These are phyloP conservation scores for Cephus cinctus DNA, from an alignment of 1,140 invertebrate genomes.

Conservation along the genomic window DNA sequence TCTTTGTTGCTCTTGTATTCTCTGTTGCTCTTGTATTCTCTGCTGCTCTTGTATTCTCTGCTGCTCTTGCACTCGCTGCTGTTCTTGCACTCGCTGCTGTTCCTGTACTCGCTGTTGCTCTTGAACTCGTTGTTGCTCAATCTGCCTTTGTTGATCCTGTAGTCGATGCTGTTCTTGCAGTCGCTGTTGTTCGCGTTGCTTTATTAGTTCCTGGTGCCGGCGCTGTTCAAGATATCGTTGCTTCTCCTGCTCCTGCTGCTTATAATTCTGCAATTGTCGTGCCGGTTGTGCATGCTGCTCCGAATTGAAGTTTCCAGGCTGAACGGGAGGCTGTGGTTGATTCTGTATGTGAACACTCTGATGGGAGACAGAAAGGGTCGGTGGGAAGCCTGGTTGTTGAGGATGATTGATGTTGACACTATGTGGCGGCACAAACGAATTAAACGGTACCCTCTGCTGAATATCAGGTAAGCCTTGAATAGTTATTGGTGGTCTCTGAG, in stretches of 20 bases:
- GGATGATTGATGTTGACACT: slow-evolving; percentile 40
- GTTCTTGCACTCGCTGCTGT: no score
- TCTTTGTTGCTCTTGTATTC: slow-evolving; percentile 43
- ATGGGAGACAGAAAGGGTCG: slow-evolving; percentile 36
- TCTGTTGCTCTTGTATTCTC: slow-evolving; percentile 45
- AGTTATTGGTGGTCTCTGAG: slow-evolving; percentile 42
- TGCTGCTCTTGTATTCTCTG: slow-evolving; percentile 49
- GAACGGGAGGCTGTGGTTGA: slow-evolving; percentile 15
- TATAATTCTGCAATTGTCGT: slow-evolving; percentile 33
- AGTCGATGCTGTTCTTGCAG: slow-evolving; percentile 21
- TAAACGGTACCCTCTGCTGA: slow-evolving; percentile 40
- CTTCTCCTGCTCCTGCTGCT: slow-evolving; percentile 30
- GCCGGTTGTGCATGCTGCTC: slow-evolving; percentile 28
- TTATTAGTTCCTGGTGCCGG: slow-evolving; percentile 28
- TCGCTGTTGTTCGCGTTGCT: slow-evolving; percentile 24
- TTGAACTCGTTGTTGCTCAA: slow-evolving; percentile 31
- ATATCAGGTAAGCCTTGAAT: slow-evolving; percentile 49
- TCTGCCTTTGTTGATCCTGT: slow-evolving; percentile 13
- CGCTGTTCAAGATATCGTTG: slow-evolving; percentile 31
- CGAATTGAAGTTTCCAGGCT: slow-evolving; percentile 17
- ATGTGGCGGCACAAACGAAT: slow-evolving; percentile 32
- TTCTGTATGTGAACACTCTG: slow-evolving; percentile 40
- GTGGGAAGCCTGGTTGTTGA: slow-evolving; percentile 36
- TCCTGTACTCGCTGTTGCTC: slow-evolving; percentile 29
- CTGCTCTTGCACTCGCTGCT: slow-evolving; percentile 54